Conservation (phyloP, 2,797 vertebrate genomes). For the Argentina silus region DNA sequence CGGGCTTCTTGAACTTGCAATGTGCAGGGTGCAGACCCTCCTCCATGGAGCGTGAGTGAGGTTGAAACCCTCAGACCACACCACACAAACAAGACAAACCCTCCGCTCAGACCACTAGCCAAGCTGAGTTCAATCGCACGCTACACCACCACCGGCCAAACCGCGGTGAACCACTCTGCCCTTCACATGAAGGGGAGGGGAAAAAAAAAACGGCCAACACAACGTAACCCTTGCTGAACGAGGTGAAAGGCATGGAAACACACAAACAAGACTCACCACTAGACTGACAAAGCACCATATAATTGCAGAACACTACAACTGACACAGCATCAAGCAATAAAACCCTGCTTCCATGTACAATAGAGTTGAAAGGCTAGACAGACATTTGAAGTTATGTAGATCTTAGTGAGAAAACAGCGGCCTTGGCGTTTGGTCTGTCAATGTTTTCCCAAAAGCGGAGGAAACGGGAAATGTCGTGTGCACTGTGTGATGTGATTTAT, state of each 20-base stretch:
- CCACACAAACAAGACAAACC: constrained; percentile 73
- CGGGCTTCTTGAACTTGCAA: constrained; percentile 46
- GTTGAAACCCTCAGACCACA: constrained; percentile 65
- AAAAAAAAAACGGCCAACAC: constrained; percentile 56
- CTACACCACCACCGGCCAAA: constrained; percentile 71
- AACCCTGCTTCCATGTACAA: constrained; percentile 49
- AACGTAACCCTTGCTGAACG: constrained; percentile 63
- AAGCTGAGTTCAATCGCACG: constrained; percentile 72
- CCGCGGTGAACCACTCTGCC: constrained; percentile 70
- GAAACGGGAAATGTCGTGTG: constrained; percentile 53
- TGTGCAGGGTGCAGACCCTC: constrained; percentile 52
- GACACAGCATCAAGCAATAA: constrained; percentile 41
- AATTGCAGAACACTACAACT: constrained; percentile 50
- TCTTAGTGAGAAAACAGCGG: constrained; percentile 54
- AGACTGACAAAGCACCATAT: constrained; percentile 49
- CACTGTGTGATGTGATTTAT: constrained; percentile 58
- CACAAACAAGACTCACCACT: constrained; percentile 53
- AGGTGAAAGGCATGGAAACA: constrained; percentile 63
- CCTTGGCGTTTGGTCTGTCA: constrained; percentile 43
- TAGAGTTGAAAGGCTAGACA: constrained; percentile 59
- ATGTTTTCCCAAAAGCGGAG: constrained; percentile 57
- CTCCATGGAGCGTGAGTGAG: constrained; percentile 54
- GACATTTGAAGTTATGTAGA: constrained; percentile 51
- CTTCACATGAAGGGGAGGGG: constrained; percentile 64
- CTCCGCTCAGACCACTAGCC: constrained; percentile 67